Conservation (phyloP, 1,140 invertebrate genomes). For the Battus philenor region DNA sequence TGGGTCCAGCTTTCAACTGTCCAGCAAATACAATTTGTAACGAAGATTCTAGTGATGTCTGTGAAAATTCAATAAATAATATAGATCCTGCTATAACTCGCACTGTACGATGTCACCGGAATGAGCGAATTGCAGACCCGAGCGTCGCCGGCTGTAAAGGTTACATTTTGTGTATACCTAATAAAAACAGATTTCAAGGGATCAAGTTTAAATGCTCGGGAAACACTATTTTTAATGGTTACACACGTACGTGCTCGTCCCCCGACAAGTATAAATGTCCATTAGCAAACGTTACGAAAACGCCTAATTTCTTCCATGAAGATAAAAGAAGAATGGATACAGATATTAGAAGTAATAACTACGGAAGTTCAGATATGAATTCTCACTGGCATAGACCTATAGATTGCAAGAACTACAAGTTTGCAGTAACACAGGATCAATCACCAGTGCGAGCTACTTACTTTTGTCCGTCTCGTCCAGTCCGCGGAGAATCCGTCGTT, state of each 20-base stretch:
- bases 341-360: not conserved
- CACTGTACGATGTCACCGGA: conserved; percentile 44
- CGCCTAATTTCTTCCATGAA: conserved; percentile 24
- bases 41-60: conserved; percentile 55
- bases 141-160: conserved; percentile 60
- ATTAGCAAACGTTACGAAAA: conserved; percentile 30
- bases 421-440: conserved; percentile 50
- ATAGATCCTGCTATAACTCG: conserved; percentile 42
- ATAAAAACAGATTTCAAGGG: conserved; percentile 59
- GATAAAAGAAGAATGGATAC: conserved; percentile 27
- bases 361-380: conserved; percentile 3
- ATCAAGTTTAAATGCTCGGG: conserved; percentile 66
- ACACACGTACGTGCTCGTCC: conserved; percentile 49
- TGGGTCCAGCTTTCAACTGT: conserved; percentile 55
- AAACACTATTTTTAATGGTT: conserved; percentile 61
- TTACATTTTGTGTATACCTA: conserved; percentile 64
- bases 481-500: conserved; percentile 33
- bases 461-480: conserved; percentile 54
- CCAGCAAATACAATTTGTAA: conserved; percentile 56
- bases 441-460: conserved; percentile 43
- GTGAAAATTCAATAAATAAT: conserved; percentile 47
- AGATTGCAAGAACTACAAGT: conserved; percentile 65
- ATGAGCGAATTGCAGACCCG: conserved; percentile 57
- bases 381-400: conserved; percentile 32
- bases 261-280: conserved; percentile 58